Base-by-base conservation (phyloP, 2,888 invertebrate genomes). In the Phaonia tiefii region DNA sequence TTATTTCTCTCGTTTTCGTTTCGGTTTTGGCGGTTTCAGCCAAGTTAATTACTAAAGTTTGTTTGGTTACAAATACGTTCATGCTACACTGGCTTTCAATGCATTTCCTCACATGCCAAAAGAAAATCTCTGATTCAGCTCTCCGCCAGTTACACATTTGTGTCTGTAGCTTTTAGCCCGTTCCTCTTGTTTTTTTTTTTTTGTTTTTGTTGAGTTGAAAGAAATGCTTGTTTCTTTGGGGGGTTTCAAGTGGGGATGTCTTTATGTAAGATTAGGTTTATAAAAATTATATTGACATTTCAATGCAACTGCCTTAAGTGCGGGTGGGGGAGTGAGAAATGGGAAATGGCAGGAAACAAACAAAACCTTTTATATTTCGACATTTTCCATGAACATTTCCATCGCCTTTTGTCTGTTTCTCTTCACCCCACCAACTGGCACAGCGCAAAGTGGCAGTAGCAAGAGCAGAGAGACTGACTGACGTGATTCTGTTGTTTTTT, bases 201-300 rank as follows among this genome's bases (percentile, higher is more conserved):
- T n/a, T n/a, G n/a, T n/a, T n/a, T n/a, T n/a, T n/a, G n/a, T n/a
- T n/a, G n/a, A n/a, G n/a, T n/a, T n/a, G n/a, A n/a, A n/a, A n/a
- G n/a, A n/a, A n/a, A n/a, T n/a, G n/a, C n/a, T n/a, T n/a, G n/a
- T n/a, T n/a, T n/a, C n/a, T n/a, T n/a, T n/a, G n/a, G n/a, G n/a
- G n/a, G n/a, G n/a, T n/a, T 31, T 31, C 4, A 31, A 31, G 31
- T 31, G 31, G 31, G 8, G 31, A 31, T 63, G 17, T 42, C 22
- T 63, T 42, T 63, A 26, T n/a, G 13, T 46, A 46, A 46, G 10
- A 3, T n/a, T n/a, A 13, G 22, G n/a, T 60, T 60, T 60, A 37
- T 17, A 60, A 1, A 60, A 76, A 76, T 80, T 80, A 76, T 80
- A 58, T 77, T 73, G 73, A 66, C 76, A 72, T 75, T 73, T 63